Conservation (phyloP, 2,113 vertebrate species). For the Phalacrocorax brasilianus region DNA sequence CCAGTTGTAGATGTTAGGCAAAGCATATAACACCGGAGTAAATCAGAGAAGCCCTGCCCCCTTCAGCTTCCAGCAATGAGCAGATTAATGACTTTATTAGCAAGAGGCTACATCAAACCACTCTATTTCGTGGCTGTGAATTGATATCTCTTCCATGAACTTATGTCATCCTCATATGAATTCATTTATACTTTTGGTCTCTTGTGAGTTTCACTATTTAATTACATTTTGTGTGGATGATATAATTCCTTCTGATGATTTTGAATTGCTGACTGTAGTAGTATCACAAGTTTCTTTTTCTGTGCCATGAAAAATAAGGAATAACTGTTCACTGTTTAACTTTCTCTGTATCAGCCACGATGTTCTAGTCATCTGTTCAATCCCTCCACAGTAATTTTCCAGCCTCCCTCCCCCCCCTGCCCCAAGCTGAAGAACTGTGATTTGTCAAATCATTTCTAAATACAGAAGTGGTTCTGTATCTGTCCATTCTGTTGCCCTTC, state of each 20-base stretch:
- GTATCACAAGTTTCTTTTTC: not conserved
- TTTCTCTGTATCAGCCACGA: not conserved
- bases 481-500: not conserved
- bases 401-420: too few species aligned
- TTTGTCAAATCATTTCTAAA: not conserved
- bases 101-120: not conserved
- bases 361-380: not conserved
- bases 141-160: not conserved
- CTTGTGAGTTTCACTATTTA: conserved; percentile 10
- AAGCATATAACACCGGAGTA: not conserved
- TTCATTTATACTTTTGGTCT: conserved; percentile 14
- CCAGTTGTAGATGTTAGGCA: not conserved
- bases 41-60: not conserved
- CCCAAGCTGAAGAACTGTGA: not conserved
- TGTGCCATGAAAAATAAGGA: not conserved
- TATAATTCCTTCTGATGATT: conserved; percentile 15
- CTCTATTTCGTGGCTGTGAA: not conserved
- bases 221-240: conserved; percentile 29
- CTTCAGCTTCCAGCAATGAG: not conserved
- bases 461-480: not conserved
- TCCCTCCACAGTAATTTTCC: too few species aligned
- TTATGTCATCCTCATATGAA: conserved; percentile 7
- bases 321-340: not conserved
- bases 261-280: not conserved
- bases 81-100: conserved; percentile 30